Evolutionary conservation across 1,140 invertebrate species (phyloP).

Genomic region (Penaeus chinensis): DNA sequence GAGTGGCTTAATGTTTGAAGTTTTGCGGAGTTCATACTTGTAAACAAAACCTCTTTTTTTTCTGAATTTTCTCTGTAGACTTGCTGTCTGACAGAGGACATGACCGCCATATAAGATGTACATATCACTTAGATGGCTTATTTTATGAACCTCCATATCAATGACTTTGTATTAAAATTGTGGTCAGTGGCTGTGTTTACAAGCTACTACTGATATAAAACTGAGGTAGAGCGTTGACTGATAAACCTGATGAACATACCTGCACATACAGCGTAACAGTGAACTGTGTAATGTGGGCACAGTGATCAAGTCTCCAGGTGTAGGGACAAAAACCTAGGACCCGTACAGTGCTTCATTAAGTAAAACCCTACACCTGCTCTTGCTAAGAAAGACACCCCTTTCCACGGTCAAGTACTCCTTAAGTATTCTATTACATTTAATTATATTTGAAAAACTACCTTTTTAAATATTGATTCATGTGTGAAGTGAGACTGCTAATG

Average conservation of each 20-base stretch:
- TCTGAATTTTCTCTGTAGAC: constrained; percentile 35
- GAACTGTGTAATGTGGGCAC: constrained; percentile 58
- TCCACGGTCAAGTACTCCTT: constrained; percentile 50
- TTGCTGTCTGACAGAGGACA: constrained; percentile 42
- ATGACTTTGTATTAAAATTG: constrained; percentile 44
- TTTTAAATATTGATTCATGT: background rate
- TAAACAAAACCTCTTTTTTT: constrained; percentile 52
- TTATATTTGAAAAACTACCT: too few relatives aligned
- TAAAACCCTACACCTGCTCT: constrained; percentile 55
- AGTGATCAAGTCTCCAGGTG: constrained; percentile 53
- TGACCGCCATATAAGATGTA: constrained; percentile 33
- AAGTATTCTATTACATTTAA: constrained; percentile 6
- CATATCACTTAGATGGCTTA: constrained; percentile 46
- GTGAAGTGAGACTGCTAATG: constrained; percentile 10
- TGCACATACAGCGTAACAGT: constrained; percentile 57
- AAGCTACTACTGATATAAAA: constrained; percentile 62
- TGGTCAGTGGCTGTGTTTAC: constrained; percentile 60
- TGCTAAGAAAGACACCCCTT: constrained; percentile 21
- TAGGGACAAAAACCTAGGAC: constrained; percentile 57
- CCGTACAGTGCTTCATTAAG: constrained; percentile 58
- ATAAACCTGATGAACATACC: constrained; percentile 61
- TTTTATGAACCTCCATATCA: constrained; percentile 54
- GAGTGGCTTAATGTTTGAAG: constrained; percentile 50
- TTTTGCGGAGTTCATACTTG: constrained; percentile 56
- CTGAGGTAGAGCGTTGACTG: constrained; percentile 62